phyloP scores from a whole-genome alignment of 2,888 invertebrate species.

The Meteorus cinctellus region DNA sequence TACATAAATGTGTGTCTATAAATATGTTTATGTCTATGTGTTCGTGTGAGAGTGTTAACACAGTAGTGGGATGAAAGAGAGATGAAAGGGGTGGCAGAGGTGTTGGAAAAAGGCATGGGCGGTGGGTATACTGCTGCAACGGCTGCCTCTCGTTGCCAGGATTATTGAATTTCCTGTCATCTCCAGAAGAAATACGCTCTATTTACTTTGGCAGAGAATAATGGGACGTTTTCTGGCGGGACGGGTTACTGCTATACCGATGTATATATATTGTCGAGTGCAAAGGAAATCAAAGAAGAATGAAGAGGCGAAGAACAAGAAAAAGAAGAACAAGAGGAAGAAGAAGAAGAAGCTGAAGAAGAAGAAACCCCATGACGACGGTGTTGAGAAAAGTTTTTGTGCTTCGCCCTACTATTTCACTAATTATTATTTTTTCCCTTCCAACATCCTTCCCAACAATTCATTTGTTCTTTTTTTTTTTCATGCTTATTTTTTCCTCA shows the following conservation, averaged over 20 bases:
- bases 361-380: background rate
- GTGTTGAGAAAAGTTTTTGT: background rate
- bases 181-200: constrained; percentile 71
- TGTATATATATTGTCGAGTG: constrained; percentile 23
- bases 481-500: background rate
- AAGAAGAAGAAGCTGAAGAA: background rate
- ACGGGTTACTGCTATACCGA: background rate
- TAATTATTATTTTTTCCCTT: background rate
- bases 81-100: background rate
- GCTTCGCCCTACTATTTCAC: background rate
- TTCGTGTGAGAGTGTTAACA: background rate
- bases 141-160: constrained; percentile 59
- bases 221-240: constrained; percentile 24
- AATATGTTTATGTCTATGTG: background rate
- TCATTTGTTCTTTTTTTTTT: background rate
- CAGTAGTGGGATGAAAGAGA: background rate
- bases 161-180: constrained; percentile 72
- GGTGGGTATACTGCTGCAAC: constrained; percentile 22
- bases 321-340: background rate
- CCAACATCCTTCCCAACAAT: background rate
- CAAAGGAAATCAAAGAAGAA: constrained; percentile 41
- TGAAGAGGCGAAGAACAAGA: background rate
- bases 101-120: constrained; percentile 4
- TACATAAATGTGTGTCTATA: background rate
- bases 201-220: constrained; percentile 60